Base-by-base conservation (phyloP, 2,888 invertebrate species). In the Tetrapedia diversipes region DNA sequence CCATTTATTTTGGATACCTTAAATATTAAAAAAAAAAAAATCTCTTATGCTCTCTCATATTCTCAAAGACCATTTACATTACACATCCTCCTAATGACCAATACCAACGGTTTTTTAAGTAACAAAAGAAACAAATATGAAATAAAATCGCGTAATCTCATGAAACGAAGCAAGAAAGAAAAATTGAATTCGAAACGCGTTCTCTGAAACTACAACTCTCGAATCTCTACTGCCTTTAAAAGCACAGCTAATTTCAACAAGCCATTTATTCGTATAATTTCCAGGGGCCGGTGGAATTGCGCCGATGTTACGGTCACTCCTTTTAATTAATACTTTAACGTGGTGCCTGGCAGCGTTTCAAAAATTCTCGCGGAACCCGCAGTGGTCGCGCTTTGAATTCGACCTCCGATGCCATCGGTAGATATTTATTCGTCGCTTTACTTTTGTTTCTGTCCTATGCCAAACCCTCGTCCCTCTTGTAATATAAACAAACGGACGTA, bases 321-420 rank as follows among this genome's bases (percentile, higher is more conserved):
- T 39, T 43, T 61, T 39, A 74, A 74, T 76, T 67, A 76, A 76
- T 74, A 63, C 53, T 67, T 74, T 32, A 61, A 19, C 74, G n/a
- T 24, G 32, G 45, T 51, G 56, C 45, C 67, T 66, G 65, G 73
- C 75, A 73, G 10, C 41, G 61, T 67, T 67, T 66, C 47, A 76
- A 74, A 76, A 76, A 63, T 63, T 8, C 41, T 6, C 22, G 19
- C 34, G 11, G 19, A 22, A 8, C n/a, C 37, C 57, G 16, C 41
- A 22, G 22, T n/a, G 22, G 11, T 41, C 71, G 45, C 63, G 61
- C 24, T 39, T 49, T 22, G 47, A 64, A 75, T 69, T 49, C 64
- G 1, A 11, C 2, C 16, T 3, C 29, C 34, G 34, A 37, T 24
- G 45, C 39, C 45, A 63, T 56, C 41, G 73, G 22, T 56, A 59